A percentile compares a stretch with the other conserved stretches of the same genome.
Evolutionary conservation across 2,888 invertebrate genomes (phyloP).

Genomic region (Acrocyrtus sp.): DNA sequence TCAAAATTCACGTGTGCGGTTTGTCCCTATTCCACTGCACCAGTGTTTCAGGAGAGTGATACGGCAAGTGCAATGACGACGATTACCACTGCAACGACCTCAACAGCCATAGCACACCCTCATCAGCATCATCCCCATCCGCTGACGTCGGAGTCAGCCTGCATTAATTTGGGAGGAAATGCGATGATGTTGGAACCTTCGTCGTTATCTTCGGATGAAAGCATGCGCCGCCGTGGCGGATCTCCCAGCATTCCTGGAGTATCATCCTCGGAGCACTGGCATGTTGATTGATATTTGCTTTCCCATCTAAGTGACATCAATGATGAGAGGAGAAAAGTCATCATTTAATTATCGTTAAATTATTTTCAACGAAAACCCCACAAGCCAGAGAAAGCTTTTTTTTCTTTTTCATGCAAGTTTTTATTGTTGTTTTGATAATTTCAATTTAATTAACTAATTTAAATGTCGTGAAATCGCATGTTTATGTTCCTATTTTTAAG

Average conservation of each 20-base stretch:
- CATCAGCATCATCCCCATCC: conserved; percentile 12
- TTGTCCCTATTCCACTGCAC: background rate
- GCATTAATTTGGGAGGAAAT: conserved; percentile 20
- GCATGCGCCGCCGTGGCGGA: background rate
- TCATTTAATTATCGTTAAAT: no score
- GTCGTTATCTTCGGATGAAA: background rate
- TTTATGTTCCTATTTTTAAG: no score
- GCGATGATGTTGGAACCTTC: conserved; percentile 6
- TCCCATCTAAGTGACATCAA: no score
- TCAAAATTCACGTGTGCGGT: no score
- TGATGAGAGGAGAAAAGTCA: no score
- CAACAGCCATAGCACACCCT: conserved; percentile 3
- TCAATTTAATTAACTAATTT: background rate
- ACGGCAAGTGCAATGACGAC: conserved; percentile 54
- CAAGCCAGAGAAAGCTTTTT: background rate
- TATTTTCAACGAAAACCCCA: no score
- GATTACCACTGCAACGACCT: conserved; percentile 50
- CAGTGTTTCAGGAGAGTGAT: conserved; percentile 56
- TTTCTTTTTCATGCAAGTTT: no score
- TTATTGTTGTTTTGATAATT: no score
- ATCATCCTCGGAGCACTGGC: conserved; percentile 11
- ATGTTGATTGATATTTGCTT: conserved; percentile 22
- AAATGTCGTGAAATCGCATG: no score
- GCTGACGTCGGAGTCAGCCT: conserved; percentile 32
- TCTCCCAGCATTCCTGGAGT: conserved; percentile 7